These are phyloP conservation scores for Drosophila prolongata DNA, from an alignment of 2,888 invertebrate species.

Conservation along the genomic window DNA sequence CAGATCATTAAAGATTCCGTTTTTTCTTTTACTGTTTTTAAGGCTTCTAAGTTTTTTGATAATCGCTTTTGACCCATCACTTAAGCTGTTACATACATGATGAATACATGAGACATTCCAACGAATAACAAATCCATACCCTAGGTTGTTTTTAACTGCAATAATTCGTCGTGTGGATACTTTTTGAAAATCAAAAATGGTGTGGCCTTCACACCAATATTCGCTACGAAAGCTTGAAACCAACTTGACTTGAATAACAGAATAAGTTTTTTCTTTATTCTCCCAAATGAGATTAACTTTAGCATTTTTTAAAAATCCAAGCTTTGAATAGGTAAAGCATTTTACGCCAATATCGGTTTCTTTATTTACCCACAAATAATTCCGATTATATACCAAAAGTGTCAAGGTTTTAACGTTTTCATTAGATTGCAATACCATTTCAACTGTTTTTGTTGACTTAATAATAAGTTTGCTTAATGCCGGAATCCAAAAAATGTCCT, in stretches of 20 bases:
- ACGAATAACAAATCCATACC: conserved; percentile 79
- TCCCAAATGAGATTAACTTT: conserved; percentile 83
- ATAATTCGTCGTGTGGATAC: conserved; percentile 85
- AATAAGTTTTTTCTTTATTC: conserved; percentile 63
- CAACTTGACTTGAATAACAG: conserved; percentile 85
- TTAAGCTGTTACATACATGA: conserved; percentile 36
- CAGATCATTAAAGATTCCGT: conserved; percentile 41
- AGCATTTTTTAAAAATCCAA: conserved; percentile 85
- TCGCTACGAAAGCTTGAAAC: conserved; percentile 86
- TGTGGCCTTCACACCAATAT: conserved; percentile 88
- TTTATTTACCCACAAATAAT: conserved; percentile 85
- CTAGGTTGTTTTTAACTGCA: conserved; percentile 82
- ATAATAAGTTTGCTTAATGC: conserved; percentile 57
- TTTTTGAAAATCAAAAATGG: conserved; percentile 85
- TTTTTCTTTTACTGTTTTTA: conserved; percentile 12
- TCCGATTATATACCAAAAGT: conserved; percentile 86
- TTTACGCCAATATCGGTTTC: conserved; percentile 84
- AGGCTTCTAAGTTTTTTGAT: conserved; percentile 42
- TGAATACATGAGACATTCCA: conserved; percentile 70
- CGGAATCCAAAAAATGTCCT: conserved; percentile 17
- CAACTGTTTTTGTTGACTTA: conserved; percentile 40
- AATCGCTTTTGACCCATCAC: conserved; percentile 51
- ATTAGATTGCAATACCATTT: conserved; percentile 67
- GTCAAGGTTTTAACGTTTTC: conserved; percentile 67
- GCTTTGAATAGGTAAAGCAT: conserved; percentile 87